Conservation (phyloP, 2,113 vertebrate species). For the Acrocephalus arundinaceus region DNA sequence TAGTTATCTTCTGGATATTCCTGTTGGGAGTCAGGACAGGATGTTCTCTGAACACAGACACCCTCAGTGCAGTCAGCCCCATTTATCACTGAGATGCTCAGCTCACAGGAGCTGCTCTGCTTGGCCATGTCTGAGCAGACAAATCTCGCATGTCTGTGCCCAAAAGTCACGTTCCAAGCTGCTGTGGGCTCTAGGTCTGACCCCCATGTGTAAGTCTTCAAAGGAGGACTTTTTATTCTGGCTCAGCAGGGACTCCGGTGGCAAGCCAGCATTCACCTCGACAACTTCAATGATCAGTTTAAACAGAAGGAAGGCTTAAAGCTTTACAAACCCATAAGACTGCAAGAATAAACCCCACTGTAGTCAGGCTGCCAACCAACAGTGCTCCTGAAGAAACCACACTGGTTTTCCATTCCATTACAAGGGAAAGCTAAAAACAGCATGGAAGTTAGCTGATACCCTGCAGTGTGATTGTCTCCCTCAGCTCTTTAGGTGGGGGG, state of each 20-base stretch:
- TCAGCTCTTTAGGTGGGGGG: background rate
- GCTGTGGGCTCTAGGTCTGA: background rate
- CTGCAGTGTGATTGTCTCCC: background rate
- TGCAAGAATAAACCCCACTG: background rate
- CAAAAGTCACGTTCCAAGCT: background rate
- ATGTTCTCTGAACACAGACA: background rate
- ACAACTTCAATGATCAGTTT: background rate
- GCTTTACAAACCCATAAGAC: background rate
- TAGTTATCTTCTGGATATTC: constrained; percentile 7
- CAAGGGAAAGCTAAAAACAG: constrained; percentile 9
- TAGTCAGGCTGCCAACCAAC: background rate
- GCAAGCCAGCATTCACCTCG: fast-evolving
- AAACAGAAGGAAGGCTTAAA: background rate
- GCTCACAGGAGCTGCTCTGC: background rate
- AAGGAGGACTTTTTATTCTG: background rate
- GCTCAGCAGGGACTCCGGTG: background rate
- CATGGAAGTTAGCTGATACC: background rate
- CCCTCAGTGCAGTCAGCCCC: background rate
- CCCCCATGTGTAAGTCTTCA: background rate
- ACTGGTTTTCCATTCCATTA: constrained; percentile 10
- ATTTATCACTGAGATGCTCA: background rate
- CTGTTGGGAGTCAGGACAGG: background rate
- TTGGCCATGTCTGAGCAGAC: background rate
- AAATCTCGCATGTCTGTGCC: background rate
- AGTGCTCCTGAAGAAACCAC: background rate